Percentiles rank a stretch among this genome's conserved stretches.
Conservation (phyloP, 2,888 invertebrate species). For the Mayetiola destructor region DNA sequence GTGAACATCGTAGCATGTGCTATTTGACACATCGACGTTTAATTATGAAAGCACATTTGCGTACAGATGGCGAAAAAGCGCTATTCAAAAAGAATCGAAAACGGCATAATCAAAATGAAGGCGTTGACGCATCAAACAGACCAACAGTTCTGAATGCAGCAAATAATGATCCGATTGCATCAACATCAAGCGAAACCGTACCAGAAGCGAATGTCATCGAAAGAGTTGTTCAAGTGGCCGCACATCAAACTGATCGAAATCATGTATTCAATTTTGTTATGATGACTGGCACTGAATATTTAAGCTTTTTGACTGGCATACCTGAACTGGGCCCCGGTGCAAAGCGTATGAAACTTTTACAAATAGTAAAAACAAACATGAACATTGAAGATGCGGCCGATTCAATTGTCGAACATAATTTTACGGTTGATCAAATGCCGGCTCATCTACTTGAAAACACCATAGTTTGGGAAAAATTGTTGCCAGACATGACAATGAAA, state of each 20-base stretch:
- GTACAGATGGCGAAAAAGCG: neutral
- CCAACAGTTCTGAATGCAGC: neutral
- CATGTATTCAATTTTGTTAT: neutral
- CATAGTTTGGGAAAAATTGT: conserved; percentile 22
- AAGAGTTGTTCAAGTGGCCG: no score
- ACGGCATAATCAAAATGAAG: neutral
- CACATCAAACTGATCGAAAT: neutral
- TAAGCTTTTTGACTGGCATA: neutral
- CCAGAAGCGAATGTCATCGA: neutral
- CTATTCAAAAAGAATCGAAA: neutral
- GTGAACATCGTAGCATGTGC: neutral
- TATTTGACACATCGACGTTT: neutral
- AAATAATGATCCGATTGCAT: neutral
- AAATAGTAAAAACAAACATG: neutral
- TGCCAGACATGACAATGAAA: conserved; percentile 25
- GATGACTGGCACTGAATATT: neutral
- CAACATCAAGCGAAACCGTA: neutral
- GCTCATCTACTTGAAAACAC: conserved; percentile 20
- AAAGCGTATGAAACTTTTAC: neutral
- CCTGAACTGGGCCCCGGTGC: neutral
- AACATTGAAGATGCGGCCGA: conserved; percentile 13
- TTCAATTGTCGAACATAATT: conserved; percentile 22
- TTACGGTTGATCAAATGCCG: conserved; percentile 28
- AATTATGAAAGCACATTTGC: neutral
- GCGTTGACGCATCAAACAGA: neutral